These are phyloP conservation scores for Lepidurus packardi DNA, from an alignment of 1,140 invertebrate genomes.

Conservation along the genomic window DNA sequence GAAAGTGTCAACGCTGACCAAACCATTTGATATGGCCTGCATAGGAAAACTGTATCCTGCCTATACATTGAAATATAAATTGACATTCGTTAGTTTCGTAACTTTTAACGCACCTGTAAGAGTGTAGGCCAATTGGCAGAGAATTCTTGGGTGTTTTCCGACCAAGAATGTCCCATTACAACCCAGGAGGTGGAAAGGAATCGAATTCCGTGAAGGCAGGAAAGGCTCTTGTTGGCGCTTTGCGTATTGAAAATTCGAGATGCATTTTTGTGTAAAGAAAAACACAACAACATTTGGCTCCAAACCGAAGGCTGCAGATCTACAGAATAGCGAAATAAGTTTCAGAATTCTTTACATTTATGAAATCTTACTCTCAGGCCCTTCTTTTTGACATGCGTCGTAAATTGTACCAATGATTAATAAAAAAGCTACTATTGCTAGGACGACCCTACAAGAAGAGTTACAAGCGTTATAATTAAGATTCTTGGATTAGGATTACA, in stretches of 20 bases:
- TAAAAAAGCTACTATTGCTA: not conserved
- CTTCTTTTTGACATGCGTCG: not conserved
- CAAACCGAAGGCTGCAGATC: not conserved
- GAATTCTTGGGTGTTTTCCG: conserved; percentile 29
- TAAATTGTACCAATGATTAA: not conserved
- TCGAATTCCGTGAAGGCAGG: conserved; percentile 71
- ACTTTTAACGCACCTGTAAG: conserved; percentile 36
- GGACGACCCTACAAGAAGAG: not conserved
- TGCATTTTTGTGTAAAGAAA: not conserved
- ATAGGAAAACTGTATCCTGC: not conserved
- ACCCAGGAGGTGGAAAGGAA: conserved; percentile 88
- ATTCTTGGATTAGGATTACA: not conserved
- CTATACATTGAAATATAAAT: not conserved
- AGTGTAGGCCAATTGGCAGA: conserved; percentile 26
- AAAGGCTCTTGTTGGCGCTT: conserved; percentile 59
- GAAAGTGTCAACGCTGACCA: conserved; percentile 62
- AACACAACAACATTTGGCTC: not conserved
- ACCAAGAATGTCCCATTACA: conserved; percentile 78
- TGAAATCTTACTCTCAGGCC: too few relatives aligned
- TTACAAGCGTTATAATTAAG: not conserved
- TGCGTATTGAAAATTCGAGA: not conserved
- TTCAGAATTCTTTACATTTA: not conserved
- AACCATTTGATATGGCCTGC: conserved; percentile 47
- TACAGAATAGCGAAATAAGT: not conserved
- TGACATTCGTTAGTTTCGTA: conserved; percentile 25